These are phyloP conservation scores for Itoplectis maculator DNA, from an alignment of 2,888 invertebrate species.

Conservation along the genomic window DNA sequence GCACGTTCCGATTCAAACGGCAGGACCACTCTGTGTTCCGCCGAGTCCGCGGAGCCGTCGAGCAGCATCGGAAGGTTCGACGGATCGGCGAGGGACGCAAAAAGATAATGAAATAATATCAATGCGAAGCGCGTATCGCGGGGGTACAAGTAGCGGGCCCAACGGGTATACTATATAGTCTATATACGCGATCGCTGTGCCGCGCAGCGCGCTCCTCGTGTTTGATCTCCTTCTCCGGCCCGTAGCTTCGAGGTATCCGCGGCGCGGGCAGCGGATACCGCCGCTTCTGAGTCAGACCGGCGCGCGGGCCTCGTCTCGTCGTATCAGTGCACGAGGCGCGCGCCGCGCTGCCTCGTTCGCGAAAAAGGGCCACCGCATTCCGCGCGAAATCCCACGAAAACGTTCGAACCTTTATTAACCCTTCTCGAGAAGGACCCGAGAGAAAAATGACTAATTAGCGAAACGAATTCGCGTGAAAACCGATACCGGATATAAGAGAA, in stretches of 20 bases:
- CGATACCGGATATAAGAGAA: constrained; percentile 43
- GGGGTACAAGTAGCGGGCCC: constrained; percentile 82
- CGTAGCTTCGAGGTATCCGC: constrained; percentile 37
- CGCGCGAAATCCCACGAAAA: constrained; percentile 65
- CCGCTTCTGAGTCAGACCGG: constrained; percentile 23
- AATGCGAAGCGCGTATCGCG: constrained; percentile 83
- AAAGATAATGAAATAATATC: constrained; percentile 84
- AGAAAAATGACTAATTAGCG: constrained; percentile 59
- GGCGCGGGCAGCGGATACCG: neutral
- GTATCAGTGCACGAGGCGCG: constrained; percentile 37
- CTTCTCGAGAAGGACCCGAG: constrained; percentile 49
- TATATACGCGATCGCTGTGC: constrained; percentile 67
- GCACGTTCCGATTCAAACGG: constrained; percentile 19
- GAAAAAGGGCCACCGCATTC: constrained; percentile 62
- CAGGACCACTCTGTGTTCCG: constrained; percentile 38
- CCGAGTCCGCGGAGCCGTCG: constrained; percentile 28
- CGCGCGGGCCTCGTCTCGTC: constrained; percentile 14
- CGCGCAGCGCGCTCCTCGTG: constrained; percentile 64
- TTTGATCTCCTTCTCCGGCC: constrained; percentile 44
- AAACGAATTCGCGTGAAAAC: constrained; percentile 41
- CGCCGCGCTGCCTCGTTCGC: constrained; percentile 31
- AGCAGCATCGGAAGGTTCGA: constrained; percentile 65
- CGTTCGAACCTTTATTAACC: constrained; percentile 54
- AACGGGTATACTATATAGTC: constrained; percentile 66
- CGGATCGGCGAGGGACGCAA: constrained; percentile 71